Conservation (phyloP, 1,140 invertebrate species). For the Drosophila varians region DNA sequence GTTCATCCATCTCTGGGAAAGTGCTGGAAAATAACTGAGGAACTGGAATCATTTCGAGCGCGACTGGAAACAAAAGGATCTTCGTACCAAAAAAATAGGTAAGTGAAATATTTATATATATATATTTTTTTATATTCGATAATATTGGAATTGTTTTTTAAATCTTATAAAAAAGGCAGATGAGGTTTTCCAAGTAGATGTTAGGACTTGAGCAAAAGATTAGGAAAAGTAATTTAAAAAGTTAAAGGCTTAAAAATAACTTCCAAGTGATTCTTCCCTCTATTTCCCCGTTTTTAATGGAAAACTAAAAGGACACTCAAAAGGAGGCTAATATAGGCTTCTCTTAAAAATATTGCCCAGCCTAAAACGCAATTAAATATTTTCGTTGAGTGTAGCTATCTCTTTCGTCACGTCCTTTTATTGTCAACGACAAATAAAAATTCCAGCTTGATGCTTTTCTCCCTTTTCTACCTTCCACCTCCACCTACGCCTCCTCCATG, state of each 20-base stretch:
- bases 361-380: not conserved
- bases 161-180: too few relatives aligned
- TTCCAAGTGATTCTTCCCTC: too few relatives aligned
- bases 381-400: conserved; percentile 13
- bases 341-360: too few relatives aligned
- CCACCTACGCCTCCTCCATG: not conserved
- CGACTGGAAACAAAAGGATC: conserved; percentile 5
- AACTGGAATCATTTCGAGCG: not conserved
- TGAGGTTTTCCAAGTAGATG: too few relatives aligned
- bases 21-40: conserved; percentile 9
- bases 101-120: too few relatives aligned
- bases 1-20: conserved; percentile 1
- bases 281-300: too few relatives aligned
- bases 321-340: too few relatives aligned
- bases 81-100: not conserved
- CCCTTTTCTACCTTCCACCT: not conserved
- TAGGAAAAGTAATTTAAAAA: too few relatives aligned
- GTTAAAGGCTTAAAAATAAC: too few relatives aligned
- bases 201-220: too few relatives aligned
- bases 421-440: conserved; percentile 74
- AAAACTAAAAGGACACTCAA: too few relatives aligned
- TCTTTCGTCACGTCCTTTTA: conserved; percentile 52
- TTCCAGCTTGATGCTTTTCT: conserved; percentile 64
- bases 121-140: not conserved
- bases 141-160: not conserved